A percentile compares a stretch with the other conserved stretches of the same genome.
These are phyloP conservation scores for Apodemia hepburni DNA, from an alignment of 2,888 invertebrate species.

Conservation along the genomic window DNA sequence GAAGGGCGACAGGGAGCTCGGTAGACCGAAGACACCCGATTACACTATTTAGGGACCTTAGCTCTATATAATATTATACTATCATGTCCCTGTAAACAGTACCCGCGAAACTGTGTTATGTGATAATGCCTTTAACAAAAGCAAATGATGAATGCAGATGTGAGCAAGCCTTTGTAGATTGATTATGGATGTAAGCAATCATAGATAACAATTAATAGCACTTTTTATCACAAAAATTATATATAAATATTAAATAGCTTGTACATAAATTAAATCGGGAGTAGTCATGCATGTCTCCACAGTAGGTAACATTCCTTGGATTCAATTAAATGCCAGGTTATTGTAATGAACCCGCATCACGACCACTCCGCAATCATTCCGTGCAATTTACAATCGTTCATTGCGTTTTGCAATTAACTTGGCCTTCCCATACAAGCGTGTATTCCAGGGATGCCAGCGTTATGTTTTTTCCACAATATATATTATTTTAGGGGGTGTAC, in stretches of 20 bases:
- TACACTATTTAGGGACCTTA: no score
- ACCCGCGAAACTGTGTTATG: no score
- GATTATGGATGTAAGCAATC: neutral
- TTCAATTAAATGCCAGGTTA: slow-evolving; percentile 68
- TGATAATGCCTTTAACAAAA: no score
- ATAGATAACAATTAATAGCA: neutral
- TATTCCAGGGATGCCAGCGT: neutral
- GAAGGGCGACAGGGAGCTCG: no score
- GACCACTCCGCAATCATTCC: slow-evolving; percentile 55
- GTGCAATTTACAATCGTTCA: slow-evolving; percentile 66
- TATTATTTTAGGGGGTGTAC: no score
- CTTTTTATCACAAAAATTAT: slow-evolving; percentile 3
- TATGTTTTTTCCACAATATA: neutral
- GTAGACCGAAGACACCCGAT: no score
- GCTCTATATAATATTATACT: no score
- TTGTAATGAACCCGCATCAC: slow-evolving; percentile 68
- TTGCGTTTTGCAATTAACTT: slow-evolving; percentile 65
- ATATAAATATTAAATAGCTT: slow-evolving; percentile 1
- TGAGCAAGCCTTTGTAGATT: neutral
- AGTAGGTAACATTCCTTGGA: slow-evolving; percentile 50
- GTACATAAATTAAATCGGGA: slow-evolving; percentile 13
- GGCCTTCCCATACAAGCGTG: slow-evolving; percentile 43
- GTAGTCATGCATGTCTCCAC: slow-evolving; percentile 38
- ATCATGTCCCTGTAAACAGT: no score
- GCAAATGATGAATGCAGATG: no score